A percentile compares a stretch with the other conserved stretches of the same genome.
Evolutionary conservation across 1,140 invertebrate genomes (phyloP).

Genomic region (Phocides pigmalion): DNA sequence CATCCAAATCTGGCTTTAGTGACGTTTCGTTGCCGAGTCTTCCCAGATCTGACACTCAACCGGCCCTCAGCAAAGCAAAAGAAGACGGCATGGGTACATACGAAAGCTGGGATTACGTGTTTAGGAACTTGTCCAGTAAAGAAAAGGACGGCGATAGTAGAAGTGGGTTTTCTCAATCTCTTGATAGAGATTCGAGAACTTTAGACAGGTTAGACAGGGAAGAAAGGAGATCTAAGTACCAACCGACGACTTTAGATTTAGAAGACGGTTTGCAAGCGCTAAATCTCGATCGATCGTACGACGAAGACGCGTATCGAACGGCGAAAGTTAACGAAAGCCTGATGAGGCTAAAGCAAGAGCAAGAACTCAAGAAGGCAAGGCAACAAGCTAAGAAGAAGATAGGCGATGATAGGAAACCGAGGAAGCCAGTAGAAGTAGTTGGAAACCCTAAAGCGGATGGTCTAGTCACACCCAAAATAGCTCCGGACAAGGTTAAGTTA

Average conservation of each 20-base stretch:
- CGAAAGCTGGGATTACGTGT: slow-evolving; percentile 92
- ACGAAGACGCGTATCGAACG: slow-evolving; percentile 79
- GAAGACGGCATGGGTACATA: slow-evolving; percentile 86
- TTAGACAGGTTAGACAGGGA: slow-evolving; percentile 70
- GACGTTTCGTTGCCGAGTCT: slow-evolving; percentile 68
- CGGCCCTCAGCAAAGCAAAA: slow-evolving; percentile 76
- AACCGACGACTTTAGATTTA: slow-evolving; percentile 80
- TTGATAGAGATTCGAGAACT: slow-evolving; percentile 77
- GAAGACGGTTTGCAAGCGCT: slow-evolving; percentile 82
- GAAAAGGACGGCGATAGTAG: slow-evolving; percentile 87
- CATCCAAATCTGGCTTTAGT: slow-evolving; percentile 69
- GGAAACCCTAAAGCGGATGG: slow-evolving; percentile 69
- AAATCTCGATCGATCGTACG: slow-evolving; percentile 71
- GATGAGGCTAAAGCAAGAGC: slow-evolving; percentile 80
- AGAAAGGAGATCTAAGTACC: slow-evolving; percentile 69
- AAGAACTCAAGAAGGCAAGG: slow-evolving; percentile 65
- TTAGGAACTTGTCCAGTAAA: slow-evolving; percentile 89
- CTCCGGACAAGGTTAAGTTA: slow-evolving; percentile 75
- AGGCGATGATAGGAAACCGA: slow-evolving; percentile 60
- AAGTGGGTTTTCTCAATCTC: slow-evolving; percentile 84
- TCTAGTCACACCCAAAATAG: slow-evolving; percentile 62
- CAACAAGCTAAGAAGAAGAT: slow-evolving; percentile 60
- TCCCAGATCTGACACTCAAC: slow-evolving; percentile 77
- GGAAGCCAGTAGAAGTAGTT: slow-evolving; percentile 57
- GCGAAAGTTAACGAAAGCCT: slow-evolving; percentile 84